phyloP scores from a whole-genome alignment of 2,888 invertebrate species.

The Globia sparganii region DNA sequence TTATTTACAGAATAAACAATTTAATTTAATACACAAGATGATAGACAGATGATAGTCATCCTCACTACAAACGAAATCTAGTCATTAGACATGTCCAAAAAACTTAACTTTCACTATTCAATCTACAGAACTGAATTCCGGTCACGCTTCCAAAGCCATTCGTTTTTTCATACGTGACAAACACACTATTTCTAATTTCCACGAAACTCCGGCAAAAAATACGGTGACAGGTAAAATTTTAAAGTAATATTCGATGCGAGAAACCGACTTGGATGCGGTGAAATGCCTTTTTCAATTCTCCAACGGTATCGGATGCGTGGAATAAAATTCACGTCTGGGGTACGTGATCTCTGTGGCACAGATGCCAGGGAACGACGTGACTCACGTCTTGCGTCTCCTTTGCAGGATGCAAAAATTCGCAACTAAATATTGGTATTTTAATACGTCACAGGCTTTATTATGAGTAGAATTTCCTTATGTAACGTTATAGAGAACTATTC shows the following conservation, averaged over 20 bases:
- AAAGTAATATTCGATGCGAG: constrained; percentile 64
- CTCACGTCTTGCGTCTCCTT: constrained; percentile 57
- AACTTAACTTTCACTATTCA: constrained; percentile 21
- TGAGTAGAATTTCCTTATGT: constrained; percentile 13
- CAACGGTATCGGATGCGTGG: constrained; percentile 74
- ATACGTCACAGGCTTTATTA: constrained; percentile 49
- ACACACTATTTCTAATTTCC: constrained; percentile 43
- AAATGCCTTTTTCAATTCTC: constrained; percentile 76
- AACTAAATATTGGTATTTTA: constrained; percentile 68
- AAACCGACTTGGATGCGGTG: constrained; percentile 60
- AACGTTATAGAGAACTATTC: constrained; percentile 1
- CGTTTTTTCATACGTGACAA: constrained; percentile 54
- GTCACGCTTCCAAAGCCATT: constrained; percentile 28
- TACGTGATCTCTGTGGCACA: constrained; percentile 76
- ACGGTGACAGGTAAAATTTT: constrained; percentile 50
- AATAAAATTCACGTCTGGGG: constrained; percentile 78
- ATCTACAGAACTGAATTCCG: constrained; percentile 20
- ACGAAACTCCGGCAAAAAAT: constrained; percentile 33
- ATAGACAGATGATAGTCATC: too few relatives aligned
- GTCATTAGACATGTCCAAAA: not conserved
- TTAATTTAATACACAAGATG: not conserved
- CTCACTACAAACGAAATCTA: not conserved
- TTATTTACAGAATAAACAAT: too few relatives aligned
- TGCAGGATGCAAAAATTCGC: constrained; percentile 55
- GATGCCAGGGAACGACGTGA: constrained; percentile 70